Percentiles rank a stretch among this genome's conserved stretches.
Conservation (phyloP, 2,888 invertebrate genomes). For the Habrosyne pyritoides region DNA sequence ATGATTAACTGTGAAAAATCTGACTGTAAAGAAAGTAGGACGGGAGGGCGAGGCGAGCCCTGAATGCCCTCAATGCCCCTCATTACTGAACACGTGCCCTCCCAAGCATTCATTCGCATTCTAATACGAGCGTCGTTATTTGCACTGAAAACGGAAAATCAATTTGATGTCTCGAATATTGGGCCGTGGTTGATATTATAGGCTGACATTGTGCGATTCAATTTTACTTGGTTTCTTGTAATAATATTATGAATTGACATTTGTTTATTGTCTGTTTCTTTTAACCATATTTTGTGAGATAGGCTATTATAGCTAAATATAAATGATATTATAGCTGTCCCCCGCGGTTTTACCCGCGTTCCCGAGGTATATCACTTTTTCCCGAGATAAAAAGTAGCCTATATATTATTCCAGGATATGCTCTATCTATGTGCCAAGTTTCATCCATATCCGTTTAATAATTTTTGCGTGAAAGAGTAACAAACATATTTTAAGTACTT, state of each 20-base stretch:
- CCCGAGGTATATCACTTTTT: too few species aligned
- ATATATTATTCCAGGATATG: too few species aligned
- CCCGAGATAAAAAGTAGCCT: too few species aligned
- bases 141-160: slow-evolving; percentile 12
- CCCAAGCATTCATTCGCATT: slow-evolving; percentile 23
- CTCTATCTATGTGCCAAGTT: too few species aligned
- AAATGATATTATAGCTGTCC: too few species aligned
- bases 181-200: background rate
- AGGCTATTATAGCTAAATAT: too few species aligned
- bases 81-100: slow-evolving; percentile 35
- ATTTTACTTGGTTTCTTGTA: background rate
- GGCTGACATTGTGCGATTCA: background rate
- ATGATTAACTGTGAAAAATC: slow-evolving; percentile 20
- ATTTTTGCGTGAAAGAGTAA: too few species aligned
- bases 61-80: slow-evolving; percentile 34
- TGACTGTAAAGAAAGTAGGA: slow-evolving; percentile 45
- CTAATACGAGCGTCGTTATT: slow-evolving; percentile 23
- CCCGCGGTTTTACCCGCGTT: too few species aligned
- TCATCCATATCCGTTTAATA: too few species aligned
- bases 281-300: background rate
- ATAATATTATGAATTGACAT: background rate
- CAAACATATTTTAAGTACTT: too few species aligned
- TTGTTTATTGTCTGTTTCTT: too few species aligned
- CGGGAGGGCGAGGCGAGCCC: slow-evolving; percentile 24
- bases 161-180: background rate